phyloP scores from a whole-genome alignment of 2,113 vertebrate genomes.

The Mustela lutreola region DNA sequence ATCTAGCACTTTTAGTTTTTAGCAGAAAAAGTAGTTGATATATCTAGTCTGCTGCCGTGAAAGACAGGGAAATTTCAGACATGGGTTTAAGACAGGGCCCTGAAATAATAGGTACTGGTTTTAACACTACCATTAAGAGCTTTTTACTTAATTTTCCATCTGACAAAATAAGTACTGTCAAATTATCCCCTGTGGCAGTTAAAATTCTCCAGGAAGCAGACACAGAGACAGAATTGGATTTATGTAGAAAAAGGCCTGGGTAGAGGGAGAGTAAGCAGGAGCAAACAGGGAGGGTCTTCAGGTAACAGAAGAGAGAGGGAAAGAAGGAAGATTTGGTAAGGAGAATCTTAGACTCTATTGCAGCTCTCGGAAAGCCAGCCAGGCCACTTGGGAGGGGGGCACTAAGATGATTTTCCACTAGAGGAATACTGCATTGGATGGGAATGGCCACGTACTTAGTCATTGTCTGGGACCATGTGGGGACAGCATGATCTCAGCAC shows the following conservation, averaged over 20 bases:
- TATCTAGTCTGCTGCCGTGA: not conserved
- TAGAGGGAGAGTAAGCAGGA: not conserved
- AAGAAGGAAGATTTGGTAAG: not conserved
- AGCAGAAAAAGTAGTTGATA: not conserved
- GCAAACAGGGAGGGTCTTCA: not conserved
- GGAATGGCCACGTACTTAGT: not conserved
- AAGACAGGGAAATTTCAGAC: not conserved
- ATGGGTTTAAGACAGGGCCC: not conserved
- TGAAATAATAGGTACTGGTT: not conserved
- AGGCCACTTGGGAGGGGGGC: not conserved
- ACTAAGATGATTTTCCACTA: not conserved
- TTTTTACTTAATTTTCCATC: not conserved
- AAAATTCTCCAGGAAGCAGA: not conserved
- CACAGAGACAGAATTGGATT: not conserved
- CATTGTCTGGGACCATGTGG: not conserved
- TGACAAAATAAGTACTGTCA: not conserved
- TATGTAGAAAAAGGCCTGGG: not conserved
- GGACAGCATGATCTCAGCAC: not conserved
- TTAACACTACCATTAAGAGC: not conserved
- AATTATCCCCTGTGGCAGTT: not conserved
- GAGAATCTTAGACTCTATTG: not conserved
- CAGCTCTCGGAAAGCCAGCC: not conserved
- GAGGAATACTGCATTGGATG: not conserved
- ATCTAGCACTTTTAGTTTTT: not conserved
- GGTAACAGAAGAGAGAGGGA: not conserved